phyloP scores from a whole-genome alignment of 2,888 invertebrate species.

The Scaptomyza reducta region DNA sequence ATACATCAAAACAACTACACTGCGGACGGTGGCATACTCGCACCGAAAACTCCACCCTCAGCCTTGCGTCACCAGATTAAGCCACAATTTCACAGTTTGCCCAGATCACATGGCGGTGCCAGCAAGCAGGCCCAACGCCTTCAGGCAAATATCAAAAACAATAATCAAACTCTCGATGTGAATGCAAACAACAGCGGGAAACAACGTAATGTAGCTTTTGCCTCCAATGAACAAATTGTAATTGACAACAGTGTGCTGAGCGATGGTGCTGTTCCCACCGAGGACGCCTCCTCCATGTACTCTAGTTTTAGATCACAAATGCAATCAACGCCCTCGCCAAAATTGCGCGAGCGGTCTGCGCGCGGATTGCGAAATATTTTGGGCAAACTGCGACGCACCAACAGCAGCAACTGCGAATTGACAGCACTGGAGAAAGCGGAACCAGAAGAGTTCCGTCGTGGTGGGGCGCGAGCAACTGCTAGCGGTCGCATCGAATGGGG shows the following conservation, averaged over 20 bases:
- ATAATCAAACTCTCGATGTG: slow-evolving; percentile 59
- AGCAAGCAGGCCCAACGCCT: slow-evolving; percentile 70
- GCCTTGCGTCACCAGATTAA: slow-evolving; percentile 90
- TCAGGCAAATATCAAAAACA: slow-evolving; percentile 61
- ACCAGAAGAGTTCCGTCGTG: slow-evolving; percentile 87
- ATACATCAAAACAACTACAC: slow-evolving; percentile 71
- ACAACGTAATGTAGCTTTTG: slow-evolving; percentile 80
- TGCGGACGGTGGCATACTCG: slow-evolving; percentile 28
- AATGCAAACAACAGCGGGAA: slow-evolving; percentile 75
- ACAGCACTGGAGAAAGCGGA: slow-evolving; percentile 83
- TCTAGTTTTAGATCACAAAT: slow-evolving; percentile 84
- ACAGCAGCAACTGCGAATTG: slow-evolving; percentile 88
- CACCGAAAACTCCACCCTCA: slow-evolving; percentile 89
- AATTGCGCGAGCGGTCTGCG: slow-evolving; percentile 82
- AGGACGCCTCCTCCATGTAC: slow-evolving; percentile 81
- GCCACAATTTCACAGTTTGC: slow-evolving; percentile 92
- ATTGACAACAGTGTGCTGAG: slow-evolving; percentile 70
- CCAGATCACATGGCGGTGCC: slow-evolving; percentile 88
- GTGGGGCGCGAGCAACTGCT: slow-evolving; percentile 90
- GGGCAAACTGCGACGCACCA: slow-evolving; percentile 88
- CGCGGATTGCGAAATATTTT: slow-evolving; percentile 88
- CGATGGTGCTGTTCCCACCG: slow-evolving; percentile 71
- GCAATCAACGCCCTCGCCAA: slow-evolving; percentile 84
- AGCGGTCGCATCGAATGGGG: slow-evolving; percentile 89
- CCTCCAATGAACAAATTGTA: slow-evolving; percentile 80